phyloP scores from a whole-genome alignment of 2,113 vertebrate genomes.

The Scomber colias region DNA sequence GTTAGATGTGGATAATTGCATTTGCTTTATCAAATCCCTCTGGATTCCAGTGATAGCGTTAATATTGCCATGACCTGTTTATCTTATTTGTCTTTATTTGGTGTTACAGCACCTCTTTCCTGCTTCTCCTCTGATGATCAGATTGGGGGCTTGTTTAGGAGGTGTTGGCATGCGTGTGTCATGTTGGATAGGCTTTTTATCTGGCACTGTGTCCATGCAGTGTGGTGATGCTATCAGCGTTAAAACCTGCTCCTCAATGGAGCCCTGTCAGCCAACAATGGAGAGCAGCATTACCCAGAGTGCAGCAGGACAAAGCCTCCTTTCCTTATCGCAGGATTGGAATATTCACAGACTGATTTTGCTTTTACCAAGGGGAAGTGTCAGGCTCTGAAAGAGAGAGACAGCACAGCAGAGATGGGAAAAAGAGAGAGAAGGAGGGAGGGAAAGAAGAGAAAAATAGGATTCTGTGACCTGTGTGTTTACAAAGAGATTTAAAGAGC shows the following conservation, averaged over 20 bases:
- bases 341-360: constrained; percentile 83
- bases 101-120: constrained; percentile 65
- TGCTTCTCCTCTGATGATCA: constrained; percentile 65
- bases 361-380: constrained; percentile 70
- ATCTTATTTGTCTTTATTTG: constrained; percentile 80
- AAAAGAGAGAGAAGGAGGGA: neutral
- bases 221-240: constrained; percentile 81
- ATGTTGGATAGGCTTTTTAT: constrained; percentile 80
- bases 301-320: constrained; percentile 76
- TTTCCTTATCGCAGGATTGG: constrained; percentile 75
- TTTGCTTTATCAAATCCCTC: constrained; percentile 66
- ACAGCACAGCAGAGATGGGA: constrained; percentile 39
- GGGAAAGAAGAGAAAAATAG: constrained; percentile 27
- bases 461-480: constrained; percentile 62
- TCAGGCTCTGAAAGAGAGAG: constrained; percentile 65
- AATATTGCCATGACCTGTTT: constrained; percentile 65
- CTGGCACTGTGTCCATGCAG: constrained; percentile 77
- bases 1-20: constrained; percentile 52
- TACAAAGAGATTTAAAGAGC: constrained; percentile 52
- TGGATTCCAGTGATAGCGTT: constrained; percentile 60
- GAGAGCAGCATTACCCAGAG: constrained; percentile 81
- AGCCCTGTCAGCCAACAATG: constrained; percentile 83
- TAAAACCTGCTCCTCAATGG: constrained; percentile 79
- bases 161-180: constrained; percentile 76
- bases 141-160: constrained; percentile 75